Base-by-base conservation (phyloP, 2,797 vertebrate genomes). In the Podarcis siculus region DNA sequence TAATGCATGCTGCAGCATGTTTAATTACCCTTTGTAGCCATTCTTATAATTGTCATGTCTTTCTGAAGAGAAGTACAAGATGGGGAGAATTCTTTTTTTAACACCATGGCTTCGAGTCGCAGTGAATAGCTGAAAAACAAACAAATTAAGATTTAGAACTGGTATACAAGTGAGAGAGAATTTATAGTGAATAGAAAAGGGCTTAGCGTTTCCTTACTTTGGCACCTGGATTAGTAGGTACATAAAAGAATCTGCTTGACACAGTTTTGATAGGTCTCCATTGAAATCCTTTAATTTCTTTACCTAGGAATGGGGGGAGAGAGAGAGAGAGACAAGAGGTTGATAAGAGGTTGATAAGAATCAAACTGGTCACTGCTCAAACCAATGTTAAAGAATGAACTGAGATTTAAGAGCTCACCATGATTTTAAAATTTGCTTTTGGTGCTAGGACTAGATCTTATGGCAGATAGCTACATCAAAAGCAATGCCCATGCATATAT, bases 191-290 rank as follows among this genome's bases (percentile, higher is more conserved):
- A 89, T 58, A 90, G 85, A 89, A 93, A 55, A 66, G 90, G 83
- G 92, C 37, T 13, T 69, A 88, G 30, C 72, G 49, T 76, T 89
- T 93, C 91, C 98, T 97, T 97, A 99, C 99, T 98, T 98, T 96
- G 99, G 99, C 96, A 99, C 98, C 95, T 98, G 98, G 96, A 99
- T 98, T 95, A 99, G 93, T 87, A 97, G 97, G 95, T 97, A 97
- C 98, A 99, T 98, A 97, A 99, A 99, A 93, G 98, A 98, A 95
- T 99, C 99, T 2, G 98, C 98, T 96, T 99, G 97, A 73, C 98
- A 98, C 95, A 99, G 97, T 97, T 98, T 99, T 96, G 97, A 97
- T 85, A 98, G 95, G 90, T 99, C 98, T 64, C 98, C 99, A 96
- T 96, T 98, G 96, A 98, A 99, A 27, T 97, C 95, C 96, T 97